Conservation (phyloP, 2,113 vertebrate genomes). For the Mormyrus lacerda region DNA sequence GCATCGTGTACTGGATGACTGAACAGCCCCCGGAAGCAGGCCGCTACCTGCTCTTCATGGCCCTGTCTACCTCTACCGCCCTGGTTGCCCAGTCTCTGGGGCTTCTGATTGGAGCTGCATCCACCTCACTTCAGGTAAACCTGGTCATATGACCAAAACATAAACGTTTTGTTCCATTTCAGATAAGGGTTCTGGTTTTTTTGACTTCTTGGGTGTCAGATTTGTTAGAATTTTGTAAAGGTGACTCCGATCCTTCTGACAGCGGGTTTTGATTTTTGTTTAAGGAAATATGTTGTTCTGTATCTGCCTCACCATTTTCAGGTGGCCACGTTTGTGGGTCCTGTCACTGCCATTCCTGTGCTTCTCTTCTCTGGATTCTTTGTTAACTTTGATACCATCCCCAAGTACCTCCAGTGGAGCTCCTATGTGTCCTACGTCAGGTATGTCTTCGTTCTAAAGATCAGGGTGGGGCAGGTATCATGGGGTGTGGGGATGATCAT, state of each 20-base stretch:
- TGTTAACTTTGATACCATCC: slow-evolving; percentile 97
- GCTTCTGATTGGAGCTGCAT: slow-evolving; percentile 90
- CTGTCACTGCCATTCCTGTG: slow-evolving; percentile 89
- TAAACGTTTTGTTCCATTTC: not conserved
- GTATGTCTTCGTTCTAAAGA: slow-evolving; percentile 44
- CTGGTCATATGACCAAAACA: not conserved
- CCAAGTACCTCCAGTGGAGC: slow-evolving; percentile 94
- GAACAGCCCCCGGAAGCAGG: slow-evolving; percentile 84
- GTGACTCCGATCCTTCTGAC: not conserved
- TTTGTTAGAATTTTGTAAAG: not conserved
- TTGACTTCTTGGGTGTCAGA: not conserved
- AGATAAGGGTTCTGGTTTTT: not conserved
- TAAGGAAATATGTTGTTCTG: not conserved
- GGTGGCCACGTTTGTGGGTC: slow-evolving; percentile 95
- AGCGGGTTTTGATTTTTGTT: not conserved
- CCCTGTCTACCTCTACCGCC: slow-evolving; percentile 82
- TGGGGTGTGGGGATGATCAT: not conserved
- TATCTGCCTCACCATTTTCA: slow-evolving; percentile 35
- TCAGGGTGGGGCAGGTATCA: not conserved
- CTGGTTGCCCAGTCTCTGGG: slow-evolving; percentile 92
- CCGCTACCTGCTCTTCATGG: slow-evolving; percentile 88
- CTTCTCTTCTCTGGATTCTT: slow-evolving; percentile 98
- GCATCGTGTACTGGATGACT: slow-evolving; percentile 99
- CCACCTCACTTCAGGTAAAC: slow-evolving; percentile 84
- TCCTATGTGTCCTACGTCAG: slow-evolving; percentile 97